phyloP scores from a whole-genome alignment of 2,888 invertebrate species.

The Drosophila cognata region DNA sequence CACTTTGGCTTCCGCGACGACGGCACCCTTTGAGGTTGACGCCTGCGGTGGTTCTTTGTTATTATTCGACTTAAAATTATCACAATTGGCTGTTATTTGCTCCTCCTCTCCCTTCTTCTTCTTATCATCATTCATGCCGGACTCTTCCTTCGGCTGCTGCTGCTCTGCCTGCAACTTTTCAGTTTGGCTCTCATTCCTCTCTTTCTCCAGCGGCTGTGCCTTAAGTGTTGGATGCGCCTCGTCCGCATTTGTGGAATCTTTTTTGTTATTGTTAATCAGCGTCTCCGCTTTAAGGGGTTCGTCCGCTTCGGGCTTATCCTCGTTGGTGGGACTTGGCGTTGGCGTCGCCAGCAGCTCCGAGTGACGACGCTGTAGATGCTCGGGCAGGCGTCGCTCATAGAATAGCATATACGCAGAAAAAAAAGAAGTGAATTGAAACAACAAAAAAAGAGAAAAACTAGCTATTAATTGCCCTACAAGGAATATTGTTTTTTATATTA shows the following conservation, averaged over 20 bases:
- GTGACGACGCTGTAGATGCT: conserved; percentile 83
- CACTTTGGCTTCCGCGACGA: conserved; percentile 41
- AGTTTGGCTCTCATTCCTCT: conserved; percentile 8
- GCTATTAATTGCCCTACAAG: conserved; percentile 63
- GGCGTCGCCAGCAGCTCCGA: conserved; percentile 78
- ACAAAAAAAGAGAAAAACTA: conserved; percentile 39
- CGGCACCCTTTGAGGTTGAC: conserved; percentile 68
- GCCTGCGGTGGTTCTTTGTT: conserved; percentile 64
- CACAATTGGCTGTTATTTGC: conserved; percentile 81
- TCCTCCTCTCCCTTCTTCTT: conserved; percentile 39
- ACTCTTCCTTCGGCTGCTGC: neutral
- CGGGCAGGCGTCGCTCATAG: conserved; percentile 91
- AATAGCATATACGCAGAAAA: conserved; percentile 97
- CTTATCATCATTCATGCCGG: conserved; percentile 5
- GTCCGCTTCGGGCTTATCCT: conserved; percentile 58
- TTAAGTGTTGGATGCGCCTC: conserved; percentile 6
- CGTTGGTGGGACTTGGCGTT: conserved; percentile 68
- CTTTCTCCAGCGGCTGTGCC: neutral
- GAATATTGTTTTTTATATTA: conserved; percentile 69
- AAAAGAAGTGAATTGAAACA: conserved; percentile 10
- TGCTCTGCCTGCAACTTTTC: conserved; percentile 9
- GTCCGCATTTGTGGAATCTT: conserved; percentile 14
- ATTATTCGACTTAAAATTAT: conserved; percentile 79
- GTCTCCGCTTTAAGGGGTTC: conserved; percentile 29
- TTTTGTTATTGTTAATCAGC: conserved; percentile 22